phyloP scores from a whole-genome alignment of 2,113 vertebrate genomes.

The Xenopus laevis region DNA sequence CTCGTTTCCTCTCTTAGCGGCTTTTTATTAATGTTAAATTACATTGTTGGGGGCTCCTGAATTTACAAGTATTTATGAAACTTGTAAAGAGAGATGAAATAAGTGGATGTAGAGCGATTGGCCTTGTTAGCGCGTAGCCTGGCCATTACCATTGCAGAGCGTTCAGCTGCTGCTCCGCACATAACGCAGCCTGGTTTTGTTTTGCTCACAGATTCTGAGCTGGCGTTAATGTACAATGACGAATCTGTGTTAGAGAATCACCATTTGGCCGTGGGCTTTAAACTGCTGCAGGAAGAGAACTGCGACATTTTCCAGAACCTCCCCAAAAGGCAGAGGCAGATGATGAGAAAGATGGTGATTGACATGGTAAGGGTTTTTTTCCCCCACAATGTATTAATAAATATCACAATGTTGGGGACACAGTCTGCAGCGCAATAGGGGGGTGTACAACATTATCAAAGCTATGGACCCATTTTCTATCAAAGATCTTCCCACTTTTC shows the following conservation, averaged over 20 bases:
- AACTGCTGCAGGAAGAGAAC: constrained; percentile 90
- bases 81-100: too few relatives aligned
- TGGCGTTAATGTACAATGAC: constrained; percentile 93
- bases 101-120: neutral
- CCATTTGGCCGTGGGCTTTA: constrained; percentile 90
- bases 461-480: too few relatives aligned
- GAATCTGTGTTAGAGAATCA: constrained; percentile 94
- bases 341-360: constrained; percentile 88
- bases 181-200: neutral
- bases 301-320: constrained; percentile 95
- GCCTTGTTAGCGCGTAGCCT: neutral
- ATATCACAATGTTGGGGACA: neutral
- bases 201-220: constrained; percentile 77
- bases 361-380: constrained; percentile 74
- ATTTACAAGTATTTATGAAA: neutral
- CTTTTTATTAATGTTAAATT: too few relatives aligned
- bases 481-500: too few relatives aligned
- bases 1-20: neutral
- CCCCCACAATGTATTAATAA: neutral
- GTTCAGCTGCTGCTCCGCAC: neutral
- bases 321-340: constrained; percentile 83
- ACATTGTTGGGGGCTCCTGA: too few relatives aligned
- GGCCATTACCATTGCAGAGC: too few relatives aligned
- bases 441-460: too few relatives aligned
- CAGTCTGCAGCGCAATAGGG: too few relatives aligned